phyloP scores from a whole-genome alignment of 2,797 vertebrate genomes.

The Saxicola maurus region DNA sequence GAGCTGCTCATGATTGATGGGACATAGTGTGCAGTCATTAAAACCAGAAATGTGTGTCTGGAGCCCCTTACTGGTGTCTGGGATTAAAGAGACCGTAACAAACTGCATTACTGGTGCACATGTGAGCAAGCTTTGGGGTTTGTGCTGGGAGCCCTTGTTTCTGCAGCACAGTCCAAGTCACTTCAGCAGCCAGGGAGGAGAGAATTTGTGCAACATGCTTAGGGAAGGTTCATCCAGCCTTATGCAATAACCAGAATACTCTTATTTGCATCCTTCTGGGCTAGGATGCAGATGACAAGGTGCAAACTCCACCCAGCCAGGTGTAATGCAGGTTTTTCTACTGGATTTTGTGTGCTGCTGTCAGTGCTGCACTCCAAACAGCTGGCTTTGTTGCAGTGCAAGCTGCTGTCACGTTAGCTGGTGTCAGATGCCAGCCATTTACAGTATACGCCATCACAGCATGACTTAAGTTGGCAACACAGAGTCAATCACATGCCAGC shows the following conservation, averaged over 20 bases:
- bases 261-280: background rate
- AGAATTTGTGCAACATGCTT: background rate
- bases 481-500: conserved; percentile 45
- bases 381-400: background rate
- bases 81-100: background rate
- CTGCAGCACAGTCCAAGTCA: background rate
- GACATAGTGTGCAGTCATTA: background rate
- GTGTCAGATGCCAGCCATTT: conserved; percentile 61
- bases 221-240: background rate
- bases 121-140: background rate
- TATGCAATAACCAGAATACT: background rate
- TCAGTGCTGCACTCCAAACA: background rate
- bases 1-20: background rate
- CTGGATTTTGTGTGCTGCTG: background rate
- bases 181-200: background rate
- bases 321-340: background rate
- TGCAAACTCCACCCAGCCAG: background rate
- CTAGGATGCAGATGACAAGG: background rate
- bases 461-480: conserved; percentile 46
- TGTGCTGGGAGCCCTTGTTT: background rate
- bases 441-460: conserved; percentile 26
- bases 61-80: background rate
- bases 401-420: conserved; percentile 7
- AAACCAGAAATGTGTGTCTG: background rate
- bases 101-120: background rate